Conservation (phyloP, 2,888 invertebrate species). For the Clanis bilineata region DNA sequence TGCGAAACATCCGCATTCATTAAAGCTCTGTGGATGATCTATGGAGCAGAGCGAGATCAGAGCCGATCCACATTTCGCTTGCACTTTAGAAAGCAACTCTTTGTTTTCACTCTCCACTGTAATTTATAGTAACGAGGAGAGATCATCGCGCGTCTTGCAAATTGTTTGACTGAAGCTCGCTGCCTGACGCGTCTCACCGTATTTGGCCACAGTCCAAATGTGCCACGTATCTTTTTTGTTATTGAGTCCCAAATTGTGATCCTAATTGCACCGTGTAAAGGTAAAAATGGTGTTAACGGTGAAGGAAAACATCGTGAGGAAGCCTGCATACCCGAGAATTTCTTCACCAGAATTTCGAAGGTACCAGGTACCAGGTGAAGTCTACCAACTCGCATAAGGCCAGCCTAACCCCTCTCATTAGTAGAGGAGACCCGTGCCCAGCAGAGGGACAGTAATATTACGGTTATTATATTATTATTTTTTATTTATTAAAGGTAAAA, state of each 20-base stretch:
- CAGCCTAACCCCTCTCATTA: too few species aligned
- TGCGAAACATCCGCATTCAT: slow-evolving; percentile 64
- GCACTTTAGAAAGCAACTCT: slow-evolving; percentile 74
- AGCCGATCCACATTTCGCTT: slow-evolving; percentile 59
- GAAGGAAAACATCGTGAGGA: too few species aligned
- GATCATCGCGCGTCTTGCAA: slow-evolving; percentile 71
- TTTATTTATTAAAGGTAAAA: slow-evolving; percentile 18
- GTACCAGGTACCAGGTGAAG: too few species aligned
- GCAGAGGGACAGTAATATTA: too few species aligned
- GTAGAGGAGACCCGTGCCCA: too few species aligned
- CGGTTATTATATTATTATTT: too few species aligned
- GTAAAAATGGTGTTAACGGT: slow-evolving; percentile 17
- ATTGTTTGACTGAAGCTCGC: slow-evolving; percentile 49
- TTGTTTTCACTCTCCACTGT: slow-evolving; percentile 73
- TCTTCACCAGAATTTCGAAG: too few species aligned
- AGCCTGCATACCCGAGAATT: too few species aligned
- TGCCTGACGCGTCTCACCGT: slow-evolving; percentile 35
- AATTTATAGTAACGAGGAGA: slow-evolving; percentile 73
- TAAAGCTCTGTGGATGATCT: slow-evolving; percentile 56
- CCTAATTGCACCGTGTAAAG: slow-evolving; percentile 37
- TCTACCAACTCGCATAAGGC: too few species aligned
- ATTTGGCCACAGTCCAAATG: slow-evolving; percentile 58
- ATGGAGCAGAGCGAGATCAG: slow-evolving; percentile 43
- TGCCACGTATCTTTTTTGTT: slow-evolving; percentile 45
- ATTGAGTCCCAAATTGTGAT: slow-evolving; percentile 37